Conservation (phyloP, 2,113 vertebrate genomes). For the Ptyas mucosa region DNA sequence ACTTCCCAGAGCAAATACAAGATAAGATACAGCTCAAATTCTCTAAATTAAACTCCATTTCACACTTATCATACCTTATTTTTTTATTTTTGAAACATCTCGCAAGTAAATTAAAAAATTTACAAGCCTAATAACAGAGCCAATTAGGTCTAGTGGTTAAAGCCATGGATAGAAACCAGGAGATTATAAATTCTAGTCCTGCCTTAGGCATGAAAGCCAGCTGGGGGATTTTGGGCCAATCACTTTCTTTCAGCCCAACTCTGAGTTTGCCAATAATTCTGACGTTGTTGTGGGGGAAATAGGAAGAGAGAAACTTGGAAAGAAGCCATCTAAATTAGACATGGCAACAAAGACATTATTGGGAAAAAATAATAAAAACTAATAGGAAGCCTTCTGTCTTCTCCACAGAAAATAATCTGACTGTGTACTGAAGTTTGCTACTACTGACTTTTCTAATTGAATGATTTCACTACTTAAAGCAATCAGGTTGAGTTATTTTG, state of each 20-base stretch:
- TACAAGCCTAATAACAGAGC: background rate
- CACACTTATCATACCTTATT: no score
- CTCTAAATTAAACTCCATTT: no score
- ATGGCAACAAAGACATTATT: background rate
- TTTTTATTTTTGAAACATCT: background rate
- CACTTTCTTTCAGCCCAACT: background rate
- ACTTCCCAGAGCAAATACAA: no score
- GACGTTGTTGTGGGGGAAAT: background rate
- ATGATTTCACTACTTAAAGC: background rate
- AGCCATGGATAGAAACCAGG: background rate
- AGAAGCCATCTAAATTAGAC: background rate
- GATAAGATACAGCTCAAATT: no score
- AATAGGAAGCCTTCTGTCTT: background rate
- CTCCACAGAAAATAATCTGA: background rate
- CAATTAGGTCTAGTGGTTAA: background rate
- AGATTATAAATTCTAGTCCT: background rate
- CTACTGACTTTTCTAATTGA: background rate
- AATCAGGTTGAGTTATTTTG: background rate
- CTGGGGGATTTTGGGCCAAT: background rate
- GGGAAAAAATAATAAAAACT: background rate
- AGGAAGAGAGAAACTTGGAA: background rate
- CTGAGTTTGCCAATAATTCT: background rate
- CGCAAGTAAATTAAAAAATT: background rate
- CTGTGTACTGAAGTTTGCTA: background rate
- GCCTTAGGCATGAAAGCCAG: background rate